phyloP scores from a whole-genome alignment of 2,113 vertebrate genomes.

The Agelaius phoeniceus region DNA sequence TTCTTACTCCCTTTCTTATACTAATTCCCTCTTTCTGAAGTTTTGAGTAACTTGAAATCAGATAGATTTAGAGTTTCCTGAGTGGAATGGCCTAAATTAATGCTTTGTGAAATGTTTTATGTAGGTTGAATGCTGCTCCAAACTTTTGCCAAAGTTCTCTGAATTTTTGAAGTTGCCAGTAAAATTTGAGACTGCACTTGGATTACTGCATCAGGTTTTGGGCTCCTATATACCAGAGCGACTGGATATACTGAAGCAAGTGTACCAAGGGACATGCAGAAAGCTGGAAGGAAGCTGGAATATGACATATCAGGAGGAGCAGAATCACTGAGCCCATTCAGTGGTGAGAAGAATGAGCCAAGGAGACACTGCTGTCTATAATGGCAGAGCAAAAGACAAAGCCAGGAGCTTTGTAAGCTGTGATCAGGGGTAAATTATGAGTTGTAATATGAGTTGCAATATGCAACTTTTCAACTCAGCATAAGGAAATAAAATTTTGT shows the following conservation, averaged over 20 bases:
- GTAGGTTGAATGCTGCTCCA: background rate
- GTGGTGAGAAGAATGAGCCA: background rate
- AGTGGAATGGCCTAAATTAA: background rate
- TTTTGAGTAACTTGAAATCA: background rate
- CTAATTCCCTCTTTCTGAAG: background rate
- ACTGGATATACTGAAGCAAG: background rate
- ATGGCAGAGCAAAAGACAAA: background rate
- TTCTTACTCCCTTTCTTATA: background rate
- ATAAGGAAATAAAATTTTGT: background rate
- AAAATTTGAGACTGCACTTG: background rate
- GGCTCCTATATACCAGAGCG: background rate
- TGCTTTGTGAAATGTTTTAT: background rate
- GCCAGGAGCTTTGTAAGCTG: background rate
- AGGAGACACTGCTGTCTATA: background rate
- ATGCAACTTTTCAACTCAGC: background rate
- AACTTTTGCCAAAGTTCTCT: background rate
- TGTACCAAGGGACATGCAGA: background rate
- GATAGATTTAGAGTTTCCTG: background rate
- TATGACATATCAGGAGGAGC: background rate
- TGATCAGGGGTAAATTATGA: fast-evolving
- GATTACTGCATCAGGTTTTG: background rate
- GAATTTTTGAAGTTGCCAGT: background rate
- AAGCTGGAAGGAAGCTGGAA: background rate
- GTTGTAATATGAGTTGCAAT: background rate
- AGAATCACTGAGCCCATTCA: background rate